Conservation (phyloP, 2,888 invertebrate genomes). For the Melieria omissa region DNA sequence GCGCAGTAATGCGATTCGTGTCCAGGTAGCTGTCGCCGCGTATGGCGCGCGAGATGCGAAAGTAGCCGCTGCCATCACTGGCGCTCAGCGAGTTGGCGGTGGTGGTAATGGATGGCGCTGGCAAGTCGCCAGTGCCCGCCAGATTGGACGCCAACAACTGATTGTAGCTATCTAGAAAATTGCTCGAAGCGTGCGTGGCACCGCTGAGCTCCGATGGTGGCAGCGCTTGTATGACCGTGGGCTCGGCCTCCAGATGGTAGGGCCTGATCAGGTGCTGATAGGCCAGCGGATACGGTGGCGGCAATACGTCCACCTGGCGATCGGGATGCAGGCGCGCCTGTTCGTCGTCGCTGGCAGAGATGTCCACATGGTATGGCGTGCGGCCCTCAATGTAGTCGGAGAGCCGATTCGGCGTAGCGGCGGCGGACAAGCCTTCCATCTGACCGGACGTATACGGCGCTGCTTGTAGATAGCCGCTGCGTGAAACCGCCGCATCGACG, state of each 20-base stretch:
- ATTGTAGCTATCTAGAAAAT: conserved; percentile 53
- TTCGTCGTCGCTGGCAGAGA: conserved; percentile 61
- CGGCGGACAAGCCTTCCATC: neutral
- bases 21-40: conserved; percentile 54
- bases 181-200: conserved; percentile 42
- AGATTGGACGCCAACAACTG: conserved; percentile 39
- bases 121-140: neutral
- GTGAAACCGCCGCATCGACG: conserved; percentile 31
- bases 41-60: conserved; percentile 58
- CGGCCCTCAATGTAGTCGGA: conserved; percentile 75
- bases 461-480: conserved; percentile 10
- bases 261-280: conserved; percentile 62
- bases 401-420: conserved; percentile 34
- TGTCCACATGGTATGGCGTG: conserved; percentile 77
- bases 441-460: neutral
- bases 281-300: conserved; percentile 59
- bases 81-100: neutral
- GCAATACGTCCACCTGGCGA: conserved; percentile 64
- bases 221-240: conserved; percentile 59
- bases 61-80: conserved; percentile 45
- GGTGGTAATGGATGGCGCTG: neutral
- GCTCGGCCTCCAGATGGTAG: conserved; percentile 62
- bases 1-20: conserved; percentile 51
- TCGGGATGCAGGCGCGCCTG: conserved; percentile 57
- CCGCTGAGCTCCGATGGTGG: conserved; percentile 51